Percentiles rank a stretch among this genome's conserved stretches.
These are phyloP conservation scores for Anthoscopus minutus DNA, from an alignment of 2,113 vertebrate species.

Conservation along the genomic window DNA sequence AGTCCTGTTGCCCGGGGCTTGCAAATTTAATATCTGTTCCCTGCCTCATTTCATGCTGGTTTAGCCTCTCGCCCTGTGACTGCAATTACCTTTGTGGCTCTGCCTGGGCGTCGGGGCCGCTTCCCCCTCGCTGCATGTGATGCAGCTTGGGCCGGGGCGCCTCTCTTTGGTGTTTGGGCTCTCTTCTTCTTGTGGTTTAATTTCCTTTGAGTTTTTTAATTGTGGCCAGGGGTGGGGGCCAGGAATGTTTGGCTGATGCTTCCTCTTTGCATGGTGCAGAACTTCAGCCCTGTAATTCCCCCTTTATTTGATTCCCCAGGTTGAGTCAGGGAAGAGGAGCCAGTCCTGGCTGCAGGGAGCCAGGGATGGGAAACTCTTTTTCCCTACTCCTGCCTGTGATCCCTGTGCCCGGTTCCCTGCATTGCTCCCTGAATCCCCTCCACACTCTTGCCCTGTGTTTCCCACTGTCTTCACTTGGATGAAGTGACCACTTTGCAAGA, in stretches of 20 bases:
- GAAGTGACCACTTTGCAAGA: not conserved
- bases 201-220: conserved; percentile 57
- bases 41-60: conserved; percentile 57
- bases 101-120: not conserved
- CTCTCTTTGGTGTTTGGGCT: not conserved
- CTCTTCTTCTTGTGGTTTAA: conserved; percentile 39
- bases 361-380: fast-evolving
- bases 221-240: not conserved
- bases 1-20: conserved; percentile 45
- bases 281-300: not conserved
- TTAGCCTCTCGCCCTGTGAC: conserved; percentile 48
- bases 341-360: not conserved
- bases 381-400: not conserved
- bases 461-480: not conserved
- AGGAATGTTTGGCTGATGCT: not conserved
- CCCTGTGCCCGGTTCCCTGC: not conserved
- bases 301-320: not conserved
- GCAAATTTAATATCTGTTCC: conserved; percentile 63
- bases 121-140: not conserved
- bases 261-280: not conserved
- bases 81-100: conserved; percentile 46
- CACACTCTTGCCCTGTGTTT: not conserved
- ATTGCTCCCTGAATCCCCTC: not conserved
- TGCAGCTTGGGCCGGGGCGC: not conserved
- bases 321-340: not conserved